Conservation (phyloP, 2,797 vertebrate species). For the Eurystomus glaucurus region DNA sequence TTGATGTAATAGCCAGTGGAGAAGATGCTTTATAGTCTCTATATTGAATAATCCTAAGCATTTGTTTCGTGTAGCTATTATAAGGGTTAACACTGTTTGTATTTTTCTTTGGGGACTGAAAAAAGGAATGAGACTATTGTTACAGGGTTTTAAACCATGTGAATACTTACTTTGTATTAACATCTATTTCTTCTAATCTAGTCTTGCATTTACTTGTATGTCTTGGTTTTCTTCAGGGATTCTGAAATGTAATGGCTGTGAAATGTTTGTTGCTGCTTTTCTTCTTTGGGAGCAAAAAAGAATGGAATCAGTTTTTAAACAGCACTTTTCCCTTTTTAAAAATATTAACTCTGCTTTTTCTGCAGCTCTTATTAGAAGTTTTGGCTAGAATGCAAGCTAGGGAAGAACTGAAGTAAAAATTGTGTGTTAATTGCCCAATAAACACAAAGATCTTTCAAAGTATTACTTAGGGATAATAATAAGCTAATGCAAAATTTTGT, state of each 20-base stretch:
- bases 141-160: neutral
- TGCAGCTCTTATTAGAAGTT: neutral
- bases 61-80: neutral
- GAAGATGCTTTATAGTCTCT: neutral
- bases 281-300: neutral
- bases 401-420: neutral
- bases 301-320: neutral
- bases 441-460: neutral
- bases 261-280: constrained; percentile 28
- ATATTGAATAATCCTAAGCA: neutral
- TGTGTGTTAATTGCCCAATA: neutral
- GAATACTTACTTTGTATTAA: neutral
- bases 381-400: neutral
- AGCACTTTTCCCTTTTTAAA: neutral
- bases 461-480: neutral
- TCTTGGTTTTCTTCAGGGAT: neutral
- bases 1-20: neutral
- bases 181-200: neutral
- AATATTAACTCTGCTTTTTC: neutral
- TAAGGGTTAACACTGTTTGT: neutral
- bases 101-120: neutral
- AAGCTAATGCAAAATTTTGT: neutral
- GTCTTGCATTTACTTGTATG: neutral
- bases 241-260: constrained; percentile 6
- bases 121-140: neutral